Percentiles rank a stretch among this genome's conserved stretches.
These are phyloP conservation scores for Bathynomus jamesi DNA, from an alignment of 1,140 invertebrate genomes.

Conservation along the genomic window DNA sequence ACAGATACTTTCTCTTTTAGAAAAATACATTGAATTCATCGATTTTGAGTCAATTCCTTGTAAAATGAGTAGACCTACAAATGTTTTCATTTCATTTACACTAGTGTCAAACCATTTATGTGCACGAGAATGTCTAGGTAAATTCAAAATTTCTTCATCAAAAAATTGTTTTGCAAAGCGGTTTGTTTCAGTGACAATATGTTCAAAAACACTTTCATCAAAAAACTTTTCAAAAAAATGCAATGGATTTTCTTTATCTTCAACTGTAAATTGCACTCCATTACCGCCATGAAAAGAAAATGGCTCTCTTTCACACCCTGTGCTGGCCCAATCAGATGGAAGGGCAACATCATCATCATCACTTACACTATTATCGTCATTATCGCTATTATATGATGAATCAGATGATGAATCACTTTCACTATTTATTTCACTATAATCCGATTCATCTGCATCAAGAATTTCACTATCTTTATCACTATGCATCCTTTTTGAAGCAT, in stretches of 20 bases:
- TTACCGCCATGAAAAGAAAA: no score
- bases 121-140: neutral
- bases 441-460: no score
- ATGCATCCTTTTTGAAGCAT: no score
- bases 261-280: conserved; percentile 1
- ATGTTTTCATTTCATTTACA: neutral
- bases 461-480: no score
- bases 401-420: no score
- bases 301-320: no score
- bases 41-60: conserved; percentile 1
- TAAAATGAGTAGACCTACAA: neutral
- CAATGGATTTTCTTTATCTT: neutral
- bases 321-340: no score
- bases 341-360: no score
- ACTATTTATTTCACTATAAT: no score
- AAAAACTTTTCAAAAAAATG: neutral
- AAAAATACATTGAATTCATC: neutral
- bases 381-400: no score
- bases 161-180: conserved; percentile 3
- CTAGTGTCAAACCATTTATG: neutral
- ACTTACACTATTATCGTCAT: no score
- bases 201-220: neutral
- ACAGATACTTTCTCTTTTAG: neutral
- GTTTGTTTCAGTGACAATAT: conserved; percentile 1
- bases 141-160: neutral